These are phyloP conservation scores for Sphinx pinastri DNA, from an alignment of 2,888 invertebrate species.

Conservation along the genomic window DNA sequence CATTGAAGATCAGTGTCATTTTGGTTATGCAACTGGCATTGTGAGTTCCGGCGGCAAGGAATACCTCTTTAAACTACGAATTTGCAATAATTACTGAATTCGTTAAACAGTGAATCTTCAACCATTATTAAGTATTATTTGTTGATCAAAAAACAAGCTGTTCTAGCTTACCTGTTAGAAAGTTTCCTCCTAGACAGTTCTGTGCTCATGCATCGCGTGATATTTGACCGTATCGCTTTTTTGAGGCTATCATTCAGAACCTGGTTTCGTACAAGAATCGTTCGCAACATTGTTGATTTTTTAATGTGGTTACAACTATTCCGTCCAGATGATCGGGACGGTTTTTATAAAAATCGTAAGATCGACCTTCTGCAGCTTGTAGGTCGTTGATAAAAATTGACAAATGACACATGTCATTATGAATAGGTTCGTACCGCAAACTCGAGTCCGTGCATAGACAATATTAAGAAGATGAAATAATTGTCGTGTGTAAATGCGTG, in stretches of 20 bases:
- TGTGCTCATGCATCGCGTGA: slow-evolving; percentile 84
- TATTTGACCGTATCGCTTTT: slow-evolving; percentile 84
- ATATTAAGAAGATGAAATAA: too few relatives aligned
- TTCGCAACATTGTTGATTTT: slow-evolving; percentile 86
- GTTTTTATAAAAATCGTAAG: slow-evolving; percentile 58
- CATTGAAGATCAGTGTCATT: slow-evolving; percentile 70
- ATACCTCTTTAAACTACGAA: background rate
- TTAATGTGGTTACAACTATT: slow-evolving; percentile 55
- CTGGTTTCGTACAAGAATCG: slow-evolving; percentile 88
- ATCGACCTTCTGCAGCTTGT: slow-evolving; percentile 79
- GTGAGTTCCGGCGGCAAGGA: slow-evolving; percentile 35
- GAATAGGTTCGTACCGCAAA: slow-evolving; percentile 15
- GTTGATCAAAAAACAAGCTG: slow-evolving; percentile 24
- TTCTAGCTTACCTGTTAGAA: slow-evolving; percentile 81
- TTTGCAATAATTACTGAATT: background rate
- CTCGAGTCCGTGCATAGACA: too few relatives aligned
- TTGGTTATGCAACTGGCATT: slow-evolving; percentile 78
- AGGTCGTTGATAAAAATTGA: slow-evolving; percentile 62
- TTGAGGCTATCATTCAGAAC: slow-evolving; percentile 85
- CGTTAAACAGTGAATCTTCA: background rate
- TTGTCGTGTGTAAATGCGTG: too few relatives aligned
- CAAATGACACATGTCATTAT: slow-evolving; percentile 20
- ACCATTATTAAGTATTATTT: background rate
- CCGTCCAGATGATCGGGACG: slow-evolving; percentile 75
- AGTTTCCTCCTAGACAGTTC: slow-evolving; percentile 86